Evolutionary conservation across 2,113 vertebrate genomes (phyloP).

Genomic region (Coryphaenoides rupestris): DNA sequence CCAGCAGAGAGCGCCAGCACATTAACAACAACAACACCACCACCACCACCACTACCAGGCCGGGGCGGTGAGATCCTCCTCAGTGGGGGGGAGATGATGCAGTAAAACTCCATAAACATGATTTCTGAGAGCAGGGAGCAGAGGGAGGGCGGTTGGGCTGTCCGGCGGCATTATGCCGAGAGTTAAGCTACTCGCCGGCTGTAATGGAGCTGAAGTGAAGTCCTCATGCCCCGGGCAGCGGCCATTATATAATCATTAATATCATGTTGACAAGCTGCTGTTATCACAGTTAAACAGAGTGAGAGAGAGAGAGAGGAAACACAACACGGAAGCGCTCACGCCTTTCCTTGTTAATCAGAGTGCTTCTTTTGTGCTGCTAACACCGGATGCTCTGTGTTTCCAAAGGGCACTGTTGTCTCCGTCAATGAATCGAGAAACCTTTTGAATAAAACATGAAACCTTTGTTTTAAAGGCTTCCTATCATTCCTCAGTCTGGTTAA

Average conservation of each 20-base stretch:
- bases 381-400: too few relatives aligned
- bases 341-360: too few relatives aligned
- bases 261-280: not conserved
- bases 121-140: not conserved
- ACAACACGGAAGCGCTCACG: too few relatives aligned
- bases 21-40: not conserved
- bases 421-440: too few relatives aligned
- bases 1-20: constrained; percentile 46
- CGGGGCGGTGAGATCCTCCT: not conserved
- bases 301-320: too few relatives aligned
- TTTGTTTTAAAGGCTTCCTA: too few relatives aligned
- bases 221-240: not conserved
- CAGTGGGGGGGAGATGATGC: too few relatives aligned
- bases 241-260: constrained; percentile 1
- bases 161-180: not conserved
- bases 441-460: too few relatives aligned
- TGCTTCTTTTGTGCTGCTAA: too few relatives aligned
- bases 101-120: not conserved
- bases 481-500: too few relatives aligned
- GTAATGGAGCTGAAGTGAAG: not conserved
- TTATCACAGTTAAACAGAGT: not conserved
- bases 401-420: too few relatives aligned
- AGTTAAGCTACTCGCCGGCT: not conserved
- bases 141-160: not conserved
- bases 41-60: too few relatives aligned